Base-by-base conservation (phyloP, 2,888 invertebrate species). In the Sialis fuliginosa region DNA sequence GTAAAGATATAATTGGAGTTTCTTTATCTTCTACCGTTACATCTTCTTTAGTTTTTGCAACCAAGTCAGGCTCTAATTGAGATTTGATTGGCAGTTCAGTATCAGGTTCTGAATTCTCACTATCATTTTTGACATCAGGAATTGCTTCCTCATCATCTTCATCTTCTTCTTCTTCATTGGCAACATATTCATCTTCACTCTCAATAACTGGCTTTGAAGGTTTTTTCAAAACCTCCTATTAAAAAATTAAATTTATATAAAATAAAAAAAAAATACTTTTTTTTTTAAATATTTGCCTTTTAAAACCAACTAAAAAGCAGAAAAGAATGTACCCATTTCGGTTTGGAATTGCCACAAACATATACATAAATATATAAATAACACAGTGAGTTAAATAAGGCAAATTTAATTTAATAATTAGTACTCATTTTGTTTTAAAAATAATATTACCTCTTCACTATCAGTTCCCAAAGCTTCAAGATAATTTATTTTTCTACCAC, bases 401-500 rank as follows among this genome's bases (percentile, higher is more conserved):
- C n/a, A n/a, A n/a, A n/a, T n/a, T n/a, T n/a, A n/a, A n/a, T n/a
- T n/a, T n/a, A n/a, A n/a, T n/a, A n/a, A 31, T 30, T 46, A 40
- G 31, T 45, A 10, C 8, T 30, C 42, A 1, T 5, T n/a, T 2
- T 43, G 42, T 12, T 34, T 43, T 12, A 39, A 44, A 32, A 31
- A 44, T 32, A 40, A 39, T 45, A 48, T 68, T 57, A 79, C 81
- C 61, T 79, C 83, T 58, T 79, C 85, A 44, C 79, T 81, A 60
- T 84, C 84, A 0, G 82, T 79, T 51, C 79, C 79, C 45, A 79
- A 71, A 58, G 74, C 76, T 64, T 86, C 88, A 4, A 82, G 78
- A 57, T 87, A 87, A 60, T 81, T 79, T 50, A 82, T 81, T 63
- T 80, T 79, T 54, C 75, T 72, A 51, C 82, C 84, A 6, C 85